These are phyloP conservation scores for Meteorus cinctellus DNA, from an alignment of 2,888 invertebrate species.

Conservation along the genomic window DNA sequence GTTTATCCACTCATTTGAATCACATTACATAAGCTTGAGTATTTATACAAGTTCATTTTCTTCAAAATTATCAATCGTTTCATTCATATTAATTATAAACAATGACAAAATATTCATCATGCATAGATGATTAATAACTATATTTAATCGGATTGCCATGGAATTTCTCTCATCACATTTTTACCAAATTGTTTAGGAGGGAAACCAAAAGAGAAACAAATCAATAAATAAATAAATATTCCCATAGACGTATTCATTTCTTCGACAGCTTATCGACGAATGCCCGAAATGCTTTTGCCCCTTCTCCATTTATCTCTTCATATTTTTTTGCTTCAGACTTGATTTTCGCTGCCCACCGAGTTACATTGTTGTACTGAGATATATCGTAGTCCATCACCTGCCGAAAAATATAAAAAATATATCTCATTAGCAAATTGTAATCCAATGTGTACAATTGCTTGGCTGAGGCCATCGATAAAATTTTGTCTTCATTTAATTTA, in stretches of 20 bases:
- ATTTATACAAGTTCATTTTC: too few species aligned
- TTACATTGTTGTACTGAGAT: conserved; percentile 80
- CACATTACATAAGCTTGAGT: too few species aligned
- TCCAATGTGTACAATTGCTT: neutral
- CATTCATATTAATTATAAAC: too few species aligned
- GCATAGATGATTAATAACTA: too few species aligned
- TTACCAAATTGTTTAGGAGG: neutral
- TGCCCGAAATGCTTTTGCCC: conserved; percentile 61
- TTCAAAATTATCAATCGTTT: too few species aligned
- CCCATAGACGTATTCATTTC: conserved; percentile 50
- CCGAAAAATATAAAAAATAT: conserved; percentile 31
- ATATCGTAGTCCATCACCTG: conserved; percentile 78
- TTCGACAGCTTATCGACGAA: conserved; percentile 56
- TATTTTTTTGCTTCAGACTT: conserved; percentile 78
- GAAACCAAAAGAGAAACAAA: neutral
- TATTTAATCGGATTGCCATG: too few species aligned
- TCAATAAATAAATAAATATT: neutral
- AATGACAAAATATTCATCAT: too few species aligned
- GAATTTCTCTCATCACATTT: neutral
- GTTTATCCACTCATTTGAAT: neutral
- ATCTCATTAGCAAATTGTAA: neutral
- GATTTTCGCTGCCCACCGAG: conserved; percentile 78
- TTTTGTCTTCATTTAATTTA: neutral
- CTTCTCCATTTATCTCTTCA: conserved; percentile 70
- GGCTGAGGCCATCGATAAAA: neutral